Base-by-base conservation (phyloP, 2,113 vertebrate species). In the Tragelaphus buxtoni region DNA sequence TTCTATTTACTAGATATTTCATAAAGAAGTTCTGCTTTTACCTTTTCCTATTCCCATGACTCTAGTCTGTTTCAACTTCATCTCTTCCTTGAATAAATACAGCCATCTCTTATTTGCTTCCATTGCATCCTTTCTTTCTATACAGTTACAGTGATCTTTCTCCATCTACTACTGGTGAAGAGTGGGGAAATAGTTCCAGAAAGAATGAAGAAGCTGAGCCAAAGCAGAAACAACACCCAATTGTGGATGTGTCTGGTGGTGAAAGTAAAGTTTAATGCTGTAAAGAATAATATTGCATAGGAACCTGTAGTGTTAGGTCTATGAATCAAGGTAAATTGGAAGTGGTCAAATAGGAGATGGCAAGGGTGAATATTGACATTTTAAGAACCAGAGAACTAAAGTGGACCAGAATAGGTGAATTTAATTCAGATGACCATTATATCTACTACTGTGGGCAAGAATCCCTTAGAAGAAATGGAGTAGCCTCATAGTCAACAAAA, bases 11-110 rank as follows among this genome's bases (percentile, higher is more conserved):
- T 91, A 24, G 16, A 51, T 53, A 60, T 65, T 92, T 82, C 51
- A 35, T 35, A 26, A 61, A 89, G 53, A 92, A 94, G 26, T 84
- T 81, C 49, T n/a, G 2, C 12, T 51, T 86, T 91, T 51, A 30
- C 39, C 1, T 22, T 61, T 90, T 26, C 83, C 35, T 95, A 14
- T 32, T 94, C 88, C 69, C 10, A 4, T 53, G 45, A 53, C 42
- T 72, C 2, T 24, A 14, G 30, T 63, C 14, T 14, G 18, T 87
- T 83, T 53, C 39, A 74, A 56, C 3, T 8, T 88, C 45, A 42
- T 77, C 17, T 82, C 2, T 79, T 35, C 32, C 9, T 72, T 83
- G 51, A 4, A 42, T 26, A 87, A 28, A 7, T 74, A 39, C 0
- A 58, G 4, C 47, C n/a, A 20, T 5, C 4, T 83, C 58, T 91